Conservation (phyloP, 2,113 vertebrate species). For the Macheiramphus alcinus region DNA sequence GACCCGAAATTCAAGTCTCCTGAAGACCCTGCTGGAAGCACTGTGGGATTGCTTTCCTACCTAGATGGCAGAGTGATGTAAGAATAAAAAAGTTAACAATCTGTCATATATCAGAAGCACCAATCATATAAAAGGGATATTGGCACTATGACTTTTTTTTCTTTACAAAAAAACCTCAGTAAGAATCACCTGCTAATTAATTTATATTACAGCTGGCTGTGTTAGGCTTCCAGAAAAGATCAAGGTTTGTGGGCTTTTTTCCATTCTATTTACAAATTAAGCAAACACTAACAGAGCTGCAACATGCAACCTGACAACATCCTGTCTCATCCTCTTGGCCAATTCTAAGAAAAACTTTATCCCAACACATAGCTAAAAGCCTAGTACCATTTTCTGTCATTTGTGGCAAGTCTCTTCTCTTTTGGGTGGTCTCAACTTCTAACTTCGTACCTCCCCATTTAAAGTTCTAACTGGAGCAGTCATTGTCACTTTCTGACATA, state of each 20-base stretch:
- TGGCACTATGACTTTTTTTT: not conserved
- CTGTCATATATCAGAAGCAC: not conserved
- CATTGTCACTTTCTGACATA: not conserved
- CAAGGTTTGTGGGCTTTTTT: not conserved
- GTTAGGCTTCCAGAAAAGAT: not conserved
- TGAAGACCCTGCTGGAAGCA: not conserved
- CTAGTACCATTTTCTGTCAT: not conserved
- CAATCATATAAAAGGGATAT: not conserved
- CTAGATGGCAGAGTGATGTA: not conserved
- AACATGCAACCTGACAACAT: not conserved
- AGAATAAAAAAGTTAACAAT: not conserved
- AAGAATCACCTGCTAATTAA: slow-evolving; percentile 26
- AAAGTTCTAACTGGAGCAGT: not conserved
- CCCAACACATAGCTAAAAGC: not conserved
- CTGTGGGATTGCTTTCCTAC: not conserved
- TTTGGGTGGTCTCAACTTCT: not conserved
- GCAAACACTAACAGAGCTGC: not conserved
- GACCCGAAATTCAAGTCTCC: not conserved
- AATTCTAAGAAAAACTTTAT: not conserved
- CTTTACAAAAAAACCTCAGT: not conserved
- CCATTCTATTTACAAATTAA: not conserved
- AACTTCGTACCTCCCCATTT: not conserved
- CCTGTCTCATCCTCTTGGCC: not conserved
- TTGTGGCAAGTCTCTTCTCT: not conserved
- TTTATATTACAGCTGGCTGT: not conserved